Conservation (phyloP, 2,888 invertebrate species). For the Plagodis dolabraria region DNA sequence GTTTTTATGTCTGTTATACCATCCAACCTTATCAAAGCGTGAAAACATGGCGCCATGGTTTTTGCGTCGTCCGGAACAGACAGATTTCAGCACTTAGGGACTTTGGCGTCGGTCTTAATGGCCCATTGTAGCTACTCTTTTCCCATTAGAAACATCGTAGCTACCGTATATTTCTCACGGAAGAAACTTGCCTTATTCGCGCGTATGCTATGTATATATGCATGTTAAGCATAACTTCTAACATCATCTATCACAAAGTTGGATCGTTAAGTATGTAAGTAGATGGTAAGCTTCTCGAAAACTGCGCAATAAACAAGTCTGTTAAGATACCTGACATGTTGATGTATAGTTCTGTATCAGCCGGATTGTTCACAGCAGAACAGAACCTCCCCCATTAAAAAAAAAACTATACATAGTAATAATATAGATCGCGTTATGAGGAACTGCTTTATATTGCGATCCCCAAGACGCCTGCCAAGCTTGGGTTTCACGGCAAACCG, state of each 20-base stretch:
- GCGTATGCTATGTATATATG: constrained; percentile 23
- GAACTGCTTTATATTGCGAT: too few species aligned
- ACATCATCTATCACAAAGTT: constrained; percentile 52
- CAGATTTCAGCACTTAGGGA: constrained; percentile 6
- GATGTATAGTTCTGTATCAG: too few species aligned
- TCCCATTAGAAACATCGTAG: constrained; percentile 14
- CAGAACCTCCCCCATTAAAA: too few species aligned
- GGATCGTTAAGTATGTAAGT: constrained; percentile 55
- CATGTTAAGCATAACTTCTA: constrained; percentile 44
- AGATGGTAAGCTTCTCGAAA: constrained; percentile 51
- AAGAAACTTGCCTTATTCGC: constrained; percentile 38
- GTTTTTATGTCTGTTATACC: constrained; percentile 15
- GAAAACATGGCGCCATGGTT: constrained; percentile 1
- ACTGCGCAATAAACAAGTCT: constrained; percentile 46
- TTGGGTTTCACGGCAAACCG: too few species aligned
- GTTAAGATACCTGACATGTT: constrained; percentile 32
- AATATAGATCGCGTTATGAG: too few species aligned
- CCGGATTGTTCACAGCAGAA: too few species aligned
- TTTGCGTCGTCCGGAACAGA: background rate
- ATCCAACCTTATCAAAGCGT: constrained; percentile 4
- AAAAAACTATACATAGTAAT: too few species aligned
- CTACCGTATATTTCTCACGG: constrained; percentile 23
- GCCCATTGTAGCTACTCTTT: constrained; percentile 21
- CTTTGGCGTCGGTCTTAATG: constrained; percentile 9
- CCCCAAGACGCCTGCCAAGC: too few species aligned